Base-by-base conservation (phyloP, 2,888 invertebrate species). In the Portevinia maculata region DNA sequence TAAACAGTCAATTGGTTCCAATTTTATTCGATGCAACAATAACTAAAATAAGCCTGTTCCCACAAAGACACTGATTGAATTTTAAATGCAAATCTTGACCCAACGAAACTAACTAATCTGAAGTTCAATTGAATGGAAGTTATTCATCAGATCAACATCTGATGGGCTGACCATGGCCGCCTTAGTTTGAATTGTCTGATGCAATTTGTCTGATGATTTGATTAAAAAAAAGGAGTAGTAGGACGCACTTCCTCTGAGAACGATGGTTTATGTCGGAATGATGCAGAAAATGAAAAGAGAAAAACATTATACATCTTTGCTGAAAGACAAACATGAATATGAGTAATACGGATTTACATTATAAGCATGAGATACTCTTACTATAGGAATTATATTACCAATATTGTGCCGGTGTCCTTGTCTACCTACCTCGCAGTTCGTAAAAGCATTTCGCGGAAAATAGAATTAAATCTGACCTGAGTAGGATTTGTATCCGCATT, bases 81-180 rank as follows among this genome's bases (percentile, higher is more conserved):
- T 71, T 73, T 21, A 34, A 48, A 83, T 76, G 78, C 62, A 83
- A 83, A 83, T 83, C 83, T 83, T 83, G 83, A 78, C 78, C 83
- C 60, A 67, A 67, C 60, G 24, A 59, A 37, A 60, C 48, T 52
- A 71, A 76, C 76, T 76, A 71, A 76, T 71, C 83, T 83, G 71
- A 73, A 83, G 65, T 52, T 57, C 67, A 78, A 76, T 71, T 65
- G 60, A 65, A 76, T 65, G 48, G 70, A 55, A 60, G 44, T 70
- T 9, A 4, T 48, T 39, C 24, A 28, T 24, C 11, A 30, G 39
- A 34, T 76, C 39, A 52, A 21, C 17, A 30, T 64, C 30, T 39
- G 44, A 52, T 24, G 13, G 50, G 64, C 15, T 37, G 44, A 9
- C 37, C 53, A 17, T 39, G 13, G 1, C 59, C 30, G 15, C 15